Conservation (phyloP, 2,113 vertebrate species). For the Tenebrosternarchus preto region DNA sequence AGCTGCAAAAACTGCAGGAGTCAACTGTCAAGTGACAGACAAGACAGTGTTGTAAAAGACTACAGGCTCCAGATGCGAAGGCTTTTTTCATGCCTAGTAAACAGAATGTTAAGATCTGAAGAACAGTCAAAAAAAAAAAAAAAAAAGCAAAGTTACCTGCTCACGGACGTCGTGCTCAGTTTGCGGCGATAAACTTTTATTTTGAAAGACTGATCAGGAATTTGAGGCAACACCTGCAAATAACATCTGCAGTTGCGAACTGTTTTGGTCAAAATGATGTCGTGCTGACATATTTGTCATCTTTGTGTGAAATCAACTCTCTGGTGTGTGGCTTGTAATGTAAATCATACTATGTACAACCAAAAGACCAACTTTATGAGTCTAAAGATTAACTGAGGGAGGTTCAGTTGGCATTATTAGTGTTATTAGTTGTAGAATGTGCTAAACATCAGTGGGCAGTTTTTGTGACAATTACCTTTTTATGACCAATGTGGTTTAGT, state of each 20-base stretch:
- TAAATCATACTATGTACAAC: conserved; percentile 31
- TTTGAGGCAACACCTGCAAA: background rate
- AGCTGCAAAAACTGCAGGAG: conserved; percentile 80
- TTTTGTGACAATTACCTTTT: conserved; percentile 71
- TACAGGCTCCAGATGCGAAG: conserved; percentile 66
- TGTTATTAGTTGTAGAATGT: conserved; percentile 63
- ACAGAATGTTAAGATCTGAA: conserved; percentile 68
- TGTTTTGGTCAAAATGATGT: background rate
- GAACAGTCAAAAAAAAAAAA: no score
- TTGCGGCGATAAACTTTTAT: no score
- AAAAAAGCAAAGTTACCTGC: background rate
- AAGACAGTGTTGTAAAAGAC: conserved; percentile 83
- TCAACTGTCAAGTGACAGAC: conserved; percentile 95
- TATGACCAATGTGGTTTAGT: conserved; percentile 76
- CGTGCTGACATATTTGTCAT: background rate
- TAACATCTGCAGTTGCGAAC: background rate
- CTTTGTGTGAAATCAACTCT: background rate
- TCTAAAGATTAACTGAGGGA: background rate
- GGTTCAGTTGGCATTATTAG: conserved; percentile 53
- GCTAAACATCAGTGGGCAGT: conserved; percentile 67
- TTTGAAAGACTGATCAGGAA: no score
- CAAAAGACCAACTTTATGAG: background rate
- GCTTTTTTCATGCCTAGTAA: conserved; percentile 66
- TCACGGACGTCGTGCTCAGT: no score
- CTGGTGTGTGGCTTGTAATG: background rate